These are phyloP conservation scores for Synergus gifuensis DNA, from an alignment of 2,888 invertebrate genomes.

Conservation along the genomic window DNA sequence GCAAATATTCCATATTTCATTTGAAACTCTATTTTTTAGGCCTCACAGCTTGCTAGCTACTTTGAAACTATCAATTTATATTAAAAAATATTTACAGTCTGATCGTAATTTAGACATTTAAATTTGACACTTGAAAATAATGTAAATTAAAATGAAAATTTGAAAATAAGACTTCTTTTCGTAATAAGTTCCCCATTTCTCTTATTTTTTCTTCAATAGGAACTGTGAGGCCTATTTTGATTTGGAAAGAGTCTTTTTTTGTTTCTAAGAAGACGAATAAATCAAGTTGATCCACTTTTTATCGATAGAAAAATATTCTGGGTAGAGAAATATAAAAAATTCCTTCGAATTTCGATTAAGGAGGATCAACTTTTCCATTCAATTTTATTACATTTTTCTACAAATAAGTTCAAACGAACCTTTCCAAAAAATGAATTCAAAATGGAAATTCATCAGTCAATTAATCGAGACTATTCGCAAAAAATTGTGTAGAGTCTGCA, in stretches of 20 bases:
- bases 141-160: too few species aligned
- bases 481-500: conserved; percentile 1
- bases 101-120: too few species aligned
- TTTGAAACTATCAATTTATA: too few species aligned
- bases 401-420: background rate
- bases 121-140: too few species aligned
- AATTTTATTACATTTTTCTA: conserved; percentile 16
- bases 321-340: background rate
- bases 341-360: background rate
- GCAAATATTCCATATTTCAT: background rate
- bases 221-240: background rate
- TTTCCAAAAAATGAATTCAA: conserved; percentile 19
- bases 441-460: conserved; percentile 31
- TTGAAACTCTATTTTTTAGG: background rate
- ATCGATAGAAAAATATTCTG: background rate
- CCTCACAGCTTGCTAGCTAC: background rate
- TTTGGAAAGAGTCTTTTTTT: background rate
- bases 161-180: background rate
- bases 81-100: too few species aligned
- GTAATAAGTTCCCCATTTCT: background rate
- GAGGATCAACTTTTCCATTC: background rate
- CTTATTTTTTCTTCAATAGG: background rate
- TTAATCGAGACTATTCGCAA: conserved; percentile 34
- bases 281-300: background rate
- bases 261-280: background rate